phyloP scores from a whole-genome alignment of 2,113 vertebrate species.

The Coptodon bakossiorum region DNA sequence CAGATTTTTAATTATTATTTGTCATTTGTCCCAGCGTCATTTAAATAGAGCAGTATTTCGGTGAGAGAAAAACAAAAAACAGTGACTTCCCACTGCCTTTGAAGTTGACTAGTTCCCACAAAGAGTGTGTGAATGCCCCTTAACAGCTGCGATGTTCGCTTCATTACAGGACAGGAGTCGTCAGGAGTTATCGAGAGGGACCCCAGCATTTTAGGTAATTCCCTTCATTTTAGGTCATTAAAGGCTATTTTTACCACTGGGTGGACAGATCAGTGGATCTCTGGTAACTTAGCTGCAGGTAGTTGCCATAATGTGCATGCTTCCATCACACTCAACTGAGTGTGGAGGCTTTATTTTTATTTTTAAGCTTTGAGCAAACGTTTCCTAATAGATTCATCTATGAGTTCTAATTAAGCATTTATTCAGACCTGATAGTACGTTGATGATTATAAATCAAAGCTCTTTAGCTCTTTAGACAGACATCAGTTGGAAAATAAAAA shows the following conservation, averaged over 20 bases:
- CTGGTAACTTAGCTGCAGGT: background rate
- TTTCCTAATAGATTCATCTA: background rate
- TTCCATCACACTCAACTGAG: background rate
- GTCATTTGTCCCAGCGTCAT: background rate
- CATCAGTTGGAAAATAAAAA: background rate
- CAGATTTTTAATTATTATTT: background rate
- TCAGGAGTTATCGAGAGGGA: background rate
- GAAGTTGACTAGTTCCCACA: background rate
- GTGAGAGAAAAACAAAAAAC: background rate
- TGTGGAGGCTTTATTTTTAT: background rate
- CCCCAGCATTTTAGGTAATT: background rate
- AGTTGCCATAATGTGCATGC: background rate
- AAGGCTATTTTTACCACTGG: constrained; percentile 28
- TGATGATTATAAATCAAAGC: background rate
- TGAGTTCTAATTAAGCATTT: background rate
- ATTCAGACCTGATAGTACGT: background rate
- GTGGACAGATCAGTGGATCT: background rate
- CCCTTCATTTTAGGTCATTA: constrained; percentile 43
- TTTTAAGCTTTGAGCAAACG: background rate
- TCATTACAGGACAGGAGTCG: constrained; percentile 54
- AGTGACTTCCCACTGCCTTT: background rate
- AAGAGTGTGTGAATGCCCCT: constrained; percentile 15
- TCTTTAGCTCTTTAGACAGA: background rate
- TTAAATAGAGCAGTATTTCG: background rate
- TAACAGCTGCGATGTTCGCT: background rate